Conservation (phyloP, 2,797 vertebrate genomes). For the Falco biarmicus region DNA sequence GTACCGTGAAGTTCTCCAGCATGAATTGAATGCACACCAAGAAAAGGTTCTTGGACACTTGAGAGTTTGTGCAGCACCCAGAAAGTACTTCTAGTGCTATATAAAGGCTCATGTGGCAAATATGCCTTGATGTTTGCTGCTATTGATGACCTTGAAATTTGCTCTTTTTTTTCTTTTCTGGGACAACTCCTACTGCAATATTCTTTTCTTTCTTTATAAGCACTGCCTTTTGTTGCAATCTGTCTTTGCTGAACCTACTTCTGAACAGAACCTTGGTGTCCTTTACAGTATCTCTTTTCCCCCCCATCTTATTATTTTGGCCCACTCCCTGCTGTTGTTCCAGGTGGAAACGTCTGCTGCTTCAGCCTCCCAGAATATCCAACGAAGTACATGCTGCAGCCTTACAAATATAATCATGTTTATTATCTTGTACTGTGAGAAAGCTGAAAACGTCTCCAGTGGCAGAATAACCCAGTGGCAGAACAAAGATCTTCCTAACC, state of each 20-base stretch:
- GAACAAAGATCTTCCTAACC: not conserved
- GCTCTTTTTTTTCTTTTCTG: not conserved
- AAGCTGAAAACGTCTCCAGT: not conserved
- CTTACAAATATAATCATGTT: not conserved
- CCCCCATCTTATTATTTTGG: not conserved
- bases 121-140: not conserved
- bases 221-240: not conserved
- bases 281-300: not conserved
- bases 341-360: not conserved
- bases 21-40: rapidly evolving
- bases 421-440: not conserved
- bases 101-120: not conserved
- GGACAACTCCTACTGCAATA: not conserved
- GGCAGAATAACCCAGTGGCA: not conserved
- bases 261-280: not conserved
- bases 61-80: not conserved
- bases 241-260: not conserved
- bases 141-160: not conserved
- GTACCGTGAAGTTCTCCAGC: not conserved
- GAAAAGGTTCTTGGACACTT: not conserved
- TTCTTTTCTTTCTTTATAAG: not conserved
- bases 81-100: not conserved
- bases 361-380: not conserved
- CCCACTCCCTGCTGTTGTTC: not conserved
- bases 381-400: not conserved